Evolutionary conservation across 2,113 vertebrate species (phyloP).

Genomic region (Steatornis caripensis): DNA sequence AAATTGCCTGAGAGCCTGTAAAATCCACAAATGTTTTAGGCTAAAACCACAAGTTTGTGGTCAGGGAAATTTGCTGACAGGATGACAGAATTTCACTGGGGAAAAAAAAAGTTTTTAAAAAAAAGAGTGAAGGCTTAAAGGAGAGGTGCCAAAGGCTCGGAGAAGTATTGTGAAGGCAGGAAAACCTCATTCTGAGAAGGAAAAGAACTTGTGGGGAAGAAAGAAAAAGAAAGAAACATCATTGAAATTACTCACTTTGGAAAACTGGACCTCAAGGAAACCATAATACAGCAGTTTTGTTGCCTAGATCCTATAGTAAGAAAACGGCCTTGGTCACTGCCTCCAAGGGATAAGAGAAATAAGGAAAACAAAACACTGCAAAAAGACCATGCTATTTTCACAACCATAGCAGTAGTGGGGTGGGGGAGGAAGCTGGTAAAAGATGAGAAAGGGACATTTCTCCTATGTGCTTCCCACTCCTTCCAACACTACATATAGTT

Average conservation of each 20-base stretch:
- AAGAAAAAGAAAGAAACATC: background rate
- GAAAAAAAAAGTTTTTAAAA: background rate
- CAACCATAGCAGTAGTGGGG: background rate
- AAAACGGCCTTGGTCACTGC: background rate
- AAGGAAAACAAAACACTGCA: background rate
- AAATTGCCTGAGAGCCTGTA: background rate
- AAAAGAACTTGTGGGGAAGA: background rate
- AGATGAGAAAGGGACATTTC: background rate
- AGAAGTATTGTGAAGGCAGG: background rate
- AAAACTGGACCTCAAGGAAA: background rate
- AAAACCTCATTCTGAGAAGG: background rate
- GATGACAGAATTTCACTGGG: background rate
- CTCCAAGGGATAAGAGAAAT: background rate
- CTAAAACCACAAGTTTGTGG: background rate
- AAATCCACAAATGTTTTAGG: background rate
- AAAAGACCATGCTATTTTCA: background rate
- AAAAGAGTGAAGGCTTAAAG: background rate
- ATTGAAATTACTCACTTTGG: background rate
- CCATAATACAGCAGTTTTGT: background rate
- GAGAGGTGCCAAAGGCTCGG: background rate
- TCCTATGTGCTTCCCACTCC: accelerated
- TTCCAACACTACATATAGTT: background rate
- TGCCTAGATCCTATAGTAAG: background rate
- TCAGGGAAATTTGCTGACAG: background rate
- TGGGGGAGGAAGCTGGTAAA: accelerated